Evolutionary conservation across 2,888 invertebrate genomes (phyloP).

Genomic region (Callimorpha dominula): DNA sequence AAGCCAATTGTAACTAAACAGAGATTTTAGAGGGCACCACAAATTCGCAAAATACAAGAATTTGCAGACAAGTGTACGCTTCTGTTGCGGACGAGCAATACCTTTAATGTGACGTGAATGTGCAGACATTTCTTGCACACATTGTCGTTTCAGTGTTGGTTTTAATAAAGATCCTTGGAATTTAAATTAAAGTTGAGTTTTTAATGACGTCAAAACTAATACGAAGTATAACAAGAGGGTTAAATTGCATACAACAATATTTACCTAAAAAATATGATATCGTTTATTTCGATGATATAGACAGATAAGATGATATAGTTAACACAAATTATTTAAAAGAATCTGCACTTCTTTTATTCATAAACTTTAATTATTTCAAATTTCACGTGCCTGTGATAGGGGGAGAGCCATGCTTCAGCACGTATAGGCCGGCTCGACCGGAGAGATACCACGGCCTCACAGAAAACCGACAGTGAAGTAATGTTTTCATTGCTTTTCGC

Average conservation of each 20-base stretch:
- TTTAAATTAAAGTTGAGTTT: background rate
- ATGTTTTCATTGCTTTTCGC: no score
- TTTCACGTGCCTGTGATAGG: no score
- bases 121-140: background rate
- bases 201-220: background rate
- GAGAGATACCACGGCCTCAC: no score
- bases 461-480: no score
- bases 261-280: background rate
- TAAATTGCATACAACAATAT: background rate
- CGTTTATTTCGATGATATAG: no score
- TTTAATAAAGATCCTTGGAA: background rate
- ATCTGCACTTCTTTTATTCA: no score
- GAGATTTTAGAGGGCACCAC: background rate
- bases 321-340: no score
- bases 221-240: background rate
- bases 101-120: slow-evolving; percentile 19
- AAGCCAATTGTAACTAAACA: slow-evolving; percentile 9
- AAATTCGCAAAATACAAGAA: slow-evolving; percentile 1
- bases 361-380: no score
- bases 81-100: slow-evolving; percentile 24
- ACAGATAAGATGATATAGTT: background rate
- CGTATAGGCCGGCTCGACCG: no score
- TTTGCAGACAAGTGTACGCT: slow-evolving; percentile 25
- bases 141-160: background rate
- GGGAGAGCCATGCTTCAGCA: no score